Percentiles rank a stretch among this genome's conserved stretches.
Evolutionary conservation across 2,113 vertebrate species (phyloP).

Genomic region (Gadus chalcogrammus): DNA sequence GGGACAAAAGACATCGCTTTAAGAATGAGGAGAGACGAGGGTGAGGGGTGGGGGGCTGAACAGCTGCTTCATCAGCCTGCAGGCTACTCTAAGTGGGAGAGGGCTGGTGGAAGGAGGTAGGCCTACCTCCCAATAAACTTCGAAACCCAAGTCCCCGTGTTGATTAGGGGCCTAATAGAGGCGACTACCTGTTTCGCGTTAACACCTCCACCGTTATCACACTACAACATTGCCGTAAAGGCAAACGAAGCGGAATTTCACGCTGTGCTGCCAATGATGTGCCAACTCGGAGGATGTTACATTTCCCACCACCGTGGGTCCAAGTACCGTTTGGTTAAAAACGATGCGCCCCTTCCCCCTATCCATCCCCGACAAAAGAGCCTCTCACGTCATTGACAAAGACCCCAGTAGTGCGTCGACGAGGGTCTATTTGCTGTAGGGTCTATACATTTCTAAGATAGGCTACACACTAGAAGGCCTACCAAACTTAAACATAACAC

Average conservation of each 20-base stretch:
- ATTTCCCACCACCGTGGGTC: constrained; percentile 66
- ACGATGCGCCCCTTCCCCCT: constrained; percentile 8
- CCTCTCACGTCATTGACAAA: constrained; percentile 56
- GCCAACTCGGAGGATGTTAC: constrained; percentile 67
- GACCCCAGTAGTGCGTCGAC: neutral
- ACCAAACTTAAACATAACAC: too few relatives aligned
- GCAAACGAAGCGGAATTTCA: constrained; percentile 76
- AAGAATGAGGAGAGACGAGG: constrained; percentile 29
- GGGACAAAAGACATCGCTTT: constrained; percentile 32
- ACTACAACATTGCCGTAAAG: constrained; percentile 65
- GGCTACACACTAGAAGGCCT: too few relatives aligned
- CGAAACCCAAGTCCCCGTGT: constrained; percentile 63
- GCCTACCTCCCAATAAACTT: constrained; percentile 63
- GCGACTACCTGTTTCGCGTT: constrained; percentile 63
- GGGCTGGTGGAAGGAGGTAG: constrained; percentile 48
- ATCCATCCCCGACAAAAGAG: constrained; percentile 12
- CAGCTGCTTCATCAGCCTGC: constrained; percentile 62
- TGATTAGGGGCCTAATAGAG: constrained; percentile 64
- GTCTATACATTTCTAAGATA: too few relatives aligned
- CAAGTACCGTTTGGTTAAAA: constrained; percentile 48
- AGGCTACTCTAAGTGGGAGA: constrained; percentile 33
- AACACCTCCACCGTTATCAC: constrained; percentile 70
- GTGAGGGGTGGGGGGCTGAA: constrained; percentile 38
- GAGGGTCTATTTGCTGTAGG: too few relatives aligned
- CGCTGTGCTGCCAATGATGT: constrained; percentile 68